Percentiles rank a stretch among this genome's conserved stretches.
Conservation (phyloP, 2,888 invertebrate species). For the Mechanitis mazaeus region DNA sequence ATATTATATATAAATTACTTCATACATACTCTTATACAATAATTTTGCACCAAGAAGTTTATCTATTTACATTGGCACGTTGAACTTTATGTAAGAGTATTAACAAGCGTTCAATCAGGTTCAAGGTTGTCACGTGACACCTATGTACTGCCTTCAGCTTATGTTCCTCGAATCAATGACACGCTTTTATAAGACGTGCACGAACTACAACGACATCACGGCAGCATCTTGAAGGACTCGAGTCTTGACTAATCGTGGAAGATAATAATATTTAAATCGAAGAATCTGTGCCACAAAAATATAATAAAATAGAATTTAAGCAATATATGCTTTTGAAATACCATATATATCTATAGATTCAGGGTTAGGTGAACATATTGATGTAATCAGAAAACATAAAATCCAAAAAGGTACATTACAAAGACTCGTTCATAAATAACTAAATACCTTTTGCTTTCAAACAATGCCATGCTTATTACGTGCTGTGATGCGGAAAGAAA, state of each 20-base stretch:
- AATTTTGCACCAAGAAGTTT: too few relatives aligned
- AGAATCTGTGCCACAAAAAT: too few relatives aligned
- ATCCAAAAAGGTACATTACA: too few relatives aligned
- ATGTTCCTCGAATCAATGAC: constrained; percentile 19
- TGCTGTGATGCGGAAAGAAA: constrained; percentile 51
- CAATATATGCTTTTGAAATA: too few relatives aligned
- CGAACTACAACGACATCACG: constrained; percentile 1
- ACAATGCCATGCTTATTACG: constrained; percentile 34
- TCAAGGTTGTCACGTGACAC: constrained; percentile 33
- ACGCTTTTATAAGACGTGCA: constrained; percentile 14
- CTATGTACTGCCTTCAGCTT: constrained; percentile 18
- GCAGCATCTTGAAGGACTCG: neutral
- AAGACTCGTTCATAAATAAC: too few relatives aligned
- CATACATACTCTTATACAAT: too few relatives aligned
- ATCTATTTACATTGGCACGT: constrained; percentile 9
- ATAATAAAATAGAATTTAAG: too few relatives aligned
- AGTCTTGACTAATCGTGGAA: neutral
- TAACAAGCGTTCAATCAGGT: constrained; percentile 26
- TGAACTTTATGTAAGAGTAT: constrained; percentile 11
- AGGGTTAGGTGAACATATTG: too few relatives aligned
- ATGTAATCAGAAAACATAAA: too few relatives aligned
- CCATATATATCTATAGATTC: too few relatives aligned
- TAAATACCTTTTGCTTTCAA: constrained; percentile 12
- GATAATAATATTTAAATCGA: too few relatives aligned
- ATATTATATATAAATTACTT: too few relatives aligned